Percentiles rank a stretch among this genome's conserved stretches.
Conservation (phyloP, 2,113 vertebrate genomes). For the Miniopterus natalensis region DNA sequence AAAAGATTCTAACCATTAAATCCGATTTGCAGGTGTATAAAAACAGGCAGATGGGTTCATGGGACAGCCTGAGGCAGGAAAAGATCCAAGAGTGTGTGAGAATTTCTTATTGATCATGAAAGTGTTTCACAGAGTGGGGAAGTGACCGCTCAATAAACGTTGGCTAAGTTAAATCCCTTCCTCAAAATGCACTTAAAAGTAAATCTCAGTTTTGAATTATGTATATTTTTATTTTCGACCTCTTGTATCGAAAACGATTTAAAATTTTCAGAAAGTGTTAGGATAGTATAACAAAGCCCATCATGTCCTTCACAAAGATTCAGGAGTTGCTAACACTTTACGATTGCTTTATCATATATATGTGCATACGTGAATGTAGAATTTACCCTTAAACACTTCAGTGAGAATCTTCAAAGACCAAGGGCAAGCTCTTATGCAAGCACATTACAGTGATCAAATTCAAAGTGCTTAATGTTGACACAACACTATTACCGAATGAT, state of each 20-base stretch:
- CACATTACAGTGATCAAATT: background rate
- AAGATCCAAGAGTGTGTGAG: background rate
- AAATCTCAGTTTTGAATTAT: conserved; percentile 27
- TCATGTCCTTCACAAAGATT: background rate
- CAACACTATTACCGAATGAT: background rate
- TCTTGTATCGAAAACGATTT: conserved; percentile 38
- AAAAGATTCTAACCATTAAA: conserved; percentile 39
- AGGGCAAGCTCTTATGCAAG: background rate
- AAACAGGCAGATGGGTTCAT: conserved; percentile 24
- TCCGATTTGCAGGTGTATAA: background rate
- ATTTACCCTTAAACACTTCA: background rate
- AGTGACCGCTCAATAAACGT: background rate
- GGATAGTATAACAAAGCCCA: background rate
- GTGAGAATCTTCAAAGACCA: conserved; percentile 26
- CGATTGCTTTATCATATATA: background rate
- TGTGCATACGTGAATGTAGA: background rate
- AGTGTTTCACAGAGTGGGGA: background rate
- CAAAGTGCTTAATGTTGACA: background rate
- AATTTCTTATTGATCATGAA: conserved; percentile 31
- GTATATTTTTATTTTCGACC: conserved; percentile 25
- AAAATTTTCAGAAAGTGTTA: background rate
- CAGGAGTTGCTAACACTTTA: background rate
- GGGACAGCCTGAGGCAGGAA: background rate
- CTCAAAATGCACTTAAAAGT: background rate
- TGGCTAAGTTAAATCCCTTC: background rate